phyloP scores from a whole-genome alignment of 2,888 invertebrate genomes.

The Zygogramma bicolorata region DNA sequence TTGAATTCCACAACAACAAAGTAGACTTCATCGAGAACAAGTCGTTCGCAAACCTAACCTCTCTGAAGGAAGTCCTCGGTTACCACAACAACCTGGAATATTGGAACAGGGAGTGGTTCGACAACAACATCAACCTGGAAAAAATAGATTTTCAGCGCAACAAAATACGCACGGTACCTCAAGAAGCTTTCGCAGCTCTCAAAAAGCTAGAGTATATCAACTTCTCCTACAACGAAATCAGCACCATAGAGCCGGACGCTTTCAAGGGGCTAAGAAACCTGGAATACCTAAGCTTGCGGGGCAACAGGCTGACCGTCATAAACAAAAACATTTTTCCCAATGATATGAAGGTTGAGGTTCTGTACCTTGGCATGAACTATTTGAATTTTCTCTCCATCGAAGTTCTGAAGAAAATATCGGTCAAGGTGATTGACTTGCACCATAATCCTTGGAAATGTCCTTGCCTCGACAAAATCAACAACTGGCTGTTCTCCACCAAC shows the following conservation, averaged over 20 bases:
- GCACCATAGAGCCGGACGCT: background rate
- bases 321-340: slow-evolving; percentile 47
- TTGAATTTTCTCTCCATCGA: slow-evolving; percentile 50
- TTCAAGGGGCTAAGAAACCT: background rate
- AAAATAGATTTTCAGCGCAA: slow-evolving; percentile 48
- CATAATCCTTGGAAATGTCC: slow-evolving; percentile 56
- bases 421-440: slow-evolving; percentile 41
- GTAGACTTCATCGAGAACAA: slow-evolving; percentile 43
- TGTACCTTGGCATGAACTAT: slow-evolving; percentile 36
- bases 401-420: slow-evolving; percentile 43
- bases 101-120: slow-evolving; percentile 51
- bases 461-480: slow-evolving; percentile 46
- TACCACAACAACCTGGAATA: slow-evolving; percentile 41
- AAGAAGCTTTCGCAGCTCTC: slow-evolving; percentile 42
- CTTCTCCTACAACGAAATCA: slow-evolving; percentile 51
- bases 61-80: background rate
- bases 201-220: slow-evolving; percentile 40
- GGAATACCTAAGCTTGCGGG: background rate
- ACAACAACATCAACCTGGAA: slow-evolving; percentile 43
- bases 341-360: background rate
- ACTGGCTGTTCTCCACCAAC: slow-evolving; percentile 38
- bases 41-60: slow-evolving; percentile 41
- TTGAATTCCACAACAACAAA: slow-evolving; percentile 45
- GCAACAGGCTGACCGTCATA: slow-evolving; percentile 38
- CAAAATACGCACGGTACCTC: slow-evolving; percentile 43